phyloP scores from a whole-genome alignment of 2,888 invertebrate species.

The Buathra laborator region DNA sequence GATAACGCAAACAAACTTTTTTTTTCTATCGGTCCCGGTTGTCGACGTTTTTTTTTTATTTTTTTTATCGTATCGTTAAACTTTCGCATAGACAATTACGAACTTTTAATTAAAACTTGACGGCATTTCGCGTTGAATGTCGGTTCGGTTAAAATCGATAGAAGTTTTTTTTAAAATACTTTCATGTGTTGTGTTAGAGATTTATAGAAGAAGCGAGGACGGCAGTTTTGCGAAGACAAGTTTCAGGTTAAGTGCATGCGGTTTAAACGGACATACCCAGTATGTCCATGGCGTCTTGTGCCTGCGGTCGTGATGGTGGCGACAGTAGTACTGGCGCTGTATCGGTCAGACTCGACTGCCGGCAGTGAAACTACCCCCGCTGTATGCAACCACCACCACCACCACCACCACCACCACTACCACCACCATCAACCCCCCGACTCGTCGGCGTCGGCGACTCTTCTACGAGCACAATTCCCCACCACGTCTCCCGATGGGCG shows the following conservation, averaged over 20 bases:
- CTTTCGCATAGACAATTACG: background rate
- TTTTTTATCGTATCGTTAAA: background rate
- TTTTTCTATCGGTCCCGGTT: background rate
- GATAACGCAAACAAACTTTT: background rate
- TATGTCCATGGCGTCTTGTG: slow-evolving; percentile 84
- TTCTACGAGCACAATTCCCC: slow-evolving; percentile 53
- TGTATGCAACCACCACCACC: slow-evolving; percentile 71
- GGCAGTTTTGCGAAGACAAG: slow-evolving; percentile 40
- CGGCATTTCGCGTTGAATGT: background rate
- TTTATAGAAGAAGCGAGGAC: slow-evolving; percentile 4
- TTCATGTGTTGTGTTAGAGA: background rate
- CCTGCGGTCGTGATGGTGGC: slow-evolving; percentile 84
- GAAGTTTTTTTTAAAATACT: background rate
- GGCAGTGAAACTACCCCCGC: slow-evolving; percentile 78
- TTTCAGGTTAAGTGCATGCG: slow-evolving; percentile 75
- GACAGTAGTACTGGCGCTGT: slow-evolving; percentile 84
- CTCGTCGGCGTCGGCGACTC: slow-evolving; percentile 43
- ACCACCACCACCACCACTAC: slow-evolving; percentile 65
- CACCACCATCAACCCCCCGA: slow-evolving; percentile 67
- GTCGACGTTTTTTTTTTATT: background rate
- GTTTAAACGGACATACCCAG: slow-evolving; percentile 82
- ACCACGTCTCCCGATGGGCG: slow-evolving; percentile 78
- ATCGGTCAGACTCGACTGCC: slow-evolving; percentile 82
- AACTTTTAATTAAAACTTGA: background rate
- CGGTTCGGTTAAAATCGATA: background rate